These are phyloP conservation scores for Sipha maydis DNA, from an alignment of 2,888 invertebrate genomes.

Conservation along the genomic window DNA sequence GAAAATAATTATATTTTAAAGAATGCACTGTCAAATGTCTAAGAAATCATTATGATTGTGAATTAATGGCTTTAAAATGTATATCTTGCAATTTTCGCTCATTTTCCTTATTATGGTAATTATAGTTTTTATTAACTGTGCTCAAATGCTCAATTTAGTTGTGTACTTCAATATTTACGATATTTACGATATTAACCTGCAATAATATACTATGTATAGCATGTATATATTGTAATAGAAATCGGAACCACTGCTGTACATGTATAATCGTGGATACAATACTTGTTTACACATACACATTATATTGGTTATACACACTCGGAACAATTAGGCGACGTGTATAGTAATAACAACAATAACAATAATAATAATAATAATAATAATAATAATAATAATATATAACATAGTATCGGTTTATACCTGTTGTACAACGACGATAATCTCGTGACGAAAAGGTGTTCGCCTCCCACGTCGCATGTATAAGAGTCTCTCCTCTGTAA, in stretches of 20 bases:
- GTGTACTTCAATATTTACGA: not conserved
- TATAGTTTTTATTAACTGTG: no score
- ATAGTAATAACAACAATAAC: slow-evolving; percentile 3
- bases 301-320: not conserved
- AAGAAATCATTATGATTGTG: no score
- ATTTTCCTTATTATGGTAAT: no score
- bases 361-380: slow-evolving; percentile 6
- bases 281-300: not conserved
- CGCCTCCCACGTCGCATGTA: slow-evolving; percentile 55
- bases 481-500: slow-evolving; percentile 10
- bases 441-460: slow-evolving; percentile 55
- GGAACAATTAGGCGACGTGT: not conserved
- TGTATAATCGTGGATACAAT: not conserved
- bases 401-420: not conserved
- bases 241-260: not conserved
- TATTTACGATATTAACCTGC: not conserved
- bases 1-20: no score
- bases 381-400: not conserved
- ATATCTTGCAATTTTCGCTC: no score
- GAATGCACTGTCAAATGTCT: no score
- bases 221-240: not conserved
- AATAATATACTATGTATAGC: not conserved
- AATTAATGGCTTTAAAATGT: no score
- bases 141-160: no score
- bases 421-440: slow-evolving; percentile 30